Base-by-base conservation (phyloP, 2,113 vertebrate species). In the Hippocampus guttulatus region DNA sequence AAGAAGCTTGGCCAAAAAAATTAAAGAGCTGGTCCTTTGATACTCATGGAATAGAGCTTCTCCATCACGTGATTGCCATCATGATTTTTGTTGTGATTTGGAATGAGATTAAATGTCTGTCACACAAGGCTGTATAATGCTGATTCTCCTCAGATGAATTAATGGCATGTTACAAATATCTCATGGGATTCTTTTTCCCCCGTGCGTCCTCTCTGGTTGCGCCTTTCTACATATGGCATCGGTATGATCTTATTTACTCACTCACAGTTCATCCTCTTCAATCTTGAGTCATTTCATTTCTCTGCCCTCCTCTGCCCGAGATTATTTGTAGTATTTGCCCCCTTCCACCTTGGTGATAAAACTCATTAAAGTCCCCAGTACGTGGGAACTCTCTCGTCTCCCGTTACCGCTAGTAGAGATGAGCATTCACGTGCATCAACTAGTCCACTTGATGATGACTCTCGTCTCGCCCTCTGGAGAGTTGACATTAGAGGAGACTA, bases 351-450 rank as follows among this genome's bases (percentile, higher is more conserved):
- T 40, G 27, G 64, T 86, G 77, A 83, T 78, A 71, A 84, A 88
- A 83, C 76, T 86, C 85, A 90, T 90, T 86, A 87, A 74, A 79
- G 85, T 76, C 63, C 30, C 71, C 71, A 25, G 70, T 76, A 75
- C 67, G 54, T 64, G 64, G 81, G 77, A 81, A 81, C 74, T 77
- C 69, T 76, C 75, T 67, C 71, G 69, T 64, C 75, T 78, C 66
- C 52, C 84, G 75, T 73, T 77, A 66, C 72, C 14, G 52, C 75
- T 78, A 67, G 81, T 90, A 86, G 78, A 91, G 89, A 91, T 89
- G 80, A 90, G 83, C 86, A 51, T 87, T 90, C 78, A 87, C 82
- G 90, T 88, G 88, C 87, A 90, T 89, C 77, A 83, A 75, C 81
- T 84, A 87, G 84, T 82, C 88, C 88, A 83, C 86, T 88, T 77